Evolutionary conservation across 2,797 vertebrate species (phyloP).

Genomic region (Fistularia commersonii): DNA sequence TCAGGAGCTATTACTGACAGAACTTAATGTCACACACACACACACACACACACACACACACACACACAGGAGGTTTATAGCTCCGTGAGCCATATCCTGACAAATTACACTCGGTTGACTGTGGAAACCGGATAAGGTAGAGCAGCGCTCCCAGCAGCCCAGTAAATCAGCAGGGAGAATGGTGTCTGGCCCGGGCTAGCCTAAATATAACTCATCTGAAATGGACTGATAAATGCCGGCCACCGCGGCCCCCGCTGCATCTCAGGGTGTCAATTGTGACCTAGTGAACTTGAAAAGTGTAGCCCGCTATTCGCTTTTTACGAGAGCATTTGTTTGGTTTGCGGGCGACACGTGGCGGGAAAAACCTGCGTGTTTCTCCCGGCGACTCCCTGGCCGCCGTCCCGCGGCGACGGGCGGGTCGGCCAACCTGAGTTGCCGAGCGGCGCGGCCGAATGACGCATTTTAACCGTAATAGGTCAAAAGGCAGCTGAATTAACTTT

Average conservation of each 20-base stretch:
- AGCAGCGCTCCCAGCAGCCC: slow-evolving; percentile 68
- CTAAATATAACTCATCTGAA: slow-evolving; percentile 79
- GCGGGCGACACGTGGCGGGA: slow-evolving; percentile 8
- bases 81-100: slow-evolving; percentile 71
- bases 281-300: slow-evolving; percentile 69
- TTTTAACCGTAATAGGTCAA: too few species aligned
- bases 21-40: slow-evolving; percentile 59
- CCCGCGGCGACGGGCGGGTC: neutral
- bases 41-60: slow-evolving; percentile 25
- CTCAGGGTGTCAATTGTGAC: slow-evolving; percentile 64
- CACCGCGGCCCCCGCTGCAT: slow-evolving; percentile 62
- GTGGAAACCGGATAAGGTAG: slow-evolving; percentile 77
- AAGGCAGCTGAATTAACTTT: too few species aligned
- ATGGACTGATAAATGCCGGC: slow-evolving; percentile 74
- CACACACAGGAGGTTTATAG: slow-evolving; percentile 58
- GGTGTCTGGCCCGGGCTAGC: slow-evolving; percentile 68
- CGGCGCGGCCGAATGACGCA: too few species aligned
- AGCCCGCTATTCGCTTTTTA: slow-evolving; percentile 59
- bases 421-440: too few species aligned
- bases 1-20: slow-evolving; percentile 71
- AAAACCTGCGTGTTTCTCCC: too few species aligned
- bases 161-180: slow-evolving; percentile 77
- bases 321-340: slow-evolving; percentile 27
- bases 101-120: slow-evolving; percentile 74
- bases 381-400: too few species aligned